These are phyloP conservation scores for Drosophila sp. DNA, from an alignment of 1,140 invertebrate genomes.

Conservation along the genomic window DNA sequence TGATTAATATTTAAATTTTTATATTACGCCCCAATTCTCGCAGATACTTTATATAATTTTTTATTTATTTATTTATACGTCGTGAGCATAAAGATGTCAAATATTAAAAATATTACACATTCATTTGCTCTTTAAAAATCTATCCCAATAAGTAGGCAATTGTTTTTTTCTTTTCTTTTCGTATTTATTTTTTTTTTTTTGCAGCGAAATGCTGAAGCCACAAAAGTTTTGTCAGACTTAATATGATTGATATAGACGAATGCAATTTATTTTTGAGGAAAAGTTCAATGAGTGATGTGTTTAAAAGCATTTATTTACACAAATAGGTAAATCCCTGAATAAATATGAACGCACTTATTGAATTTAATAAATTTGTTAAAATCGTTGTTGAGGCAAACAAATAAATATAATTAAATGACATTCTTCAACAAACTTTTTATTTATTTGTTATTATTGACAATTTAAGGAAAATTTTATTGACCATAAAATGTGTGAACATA, in stretches of 20 bases:
- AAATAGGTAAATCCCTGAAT: too few species aligned
- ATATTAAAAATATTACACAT: constrained; percentile 1
- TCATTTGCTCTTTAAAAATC: constrained; percentile 8
- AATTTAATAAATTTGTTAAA: neutral
- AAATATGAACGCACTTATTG: too few species aligned
- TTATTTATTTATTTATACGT: constrained; percentile 34
- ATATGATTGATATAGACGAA: constrained; percentile 8
- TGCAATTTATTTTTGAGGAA: neutral
- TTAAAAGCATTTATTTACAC: too few species aligned
- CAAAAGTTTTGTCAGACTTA: constrained; percentile 3
- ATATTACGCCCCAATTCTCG: neutral
- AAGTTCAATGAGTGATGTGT: too few species aligned
- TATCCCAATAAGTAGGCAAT: constrained; percentile 48
- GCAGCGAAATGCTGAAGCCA: constrained; percentile 3
- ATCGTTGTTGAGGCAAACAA: too few species aligned
- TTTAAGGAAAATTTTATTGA: too few species aligned
- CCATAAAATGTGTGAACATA: too few species aligned
- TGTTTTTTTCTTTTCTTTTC: constrained; percentile 8
- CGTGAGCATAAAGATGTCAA: constrained; percentile 15
- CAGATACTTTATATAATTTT: constrained; percentile 21
- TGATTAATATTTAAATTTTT: constrained; percentile 20
- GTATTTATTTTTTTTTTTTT: constrained; percentile 15
- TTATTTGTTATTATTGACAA: too few species aligned
- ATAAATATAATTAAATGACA: too few species aligned
- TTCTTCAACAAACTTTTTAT: too few species aligned